Percentiles rank a stretch among this genome's conserved stretches.
Evolutionary conservation across 2,797 vertebrate genomes (phyloP).

Genomic region (Acomys russatus): DNA sequence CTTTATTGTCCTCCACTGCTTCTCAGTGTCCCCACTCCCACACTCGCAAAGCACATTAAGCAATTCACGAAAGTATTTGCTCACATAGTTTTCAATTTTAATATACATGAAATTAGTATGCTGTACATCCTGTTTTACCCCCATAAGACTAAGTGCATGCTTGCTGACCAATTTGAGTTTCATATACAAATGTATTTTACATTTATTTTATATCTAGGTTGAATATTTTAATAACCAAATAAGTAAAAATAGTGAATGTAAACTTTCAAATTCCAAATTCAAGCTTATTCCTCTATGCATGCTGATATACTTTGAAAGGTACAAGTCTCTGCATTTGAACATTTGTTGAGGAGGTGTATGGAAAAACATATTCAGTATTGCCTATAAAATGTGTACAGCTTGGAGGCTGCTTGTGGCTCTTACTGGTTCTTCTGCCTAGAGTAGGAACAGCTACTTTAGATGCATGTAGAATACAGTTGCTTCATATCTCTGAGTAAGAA

Average conservation of each 20-base stretch:
- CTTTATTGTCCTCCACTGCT: neutral
- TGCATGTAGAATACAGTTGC: neutral
- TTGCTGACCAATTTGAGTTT: neutral
- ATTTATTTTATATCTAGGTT: constrained; percentile 2
- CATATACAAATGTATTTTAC: neutral
- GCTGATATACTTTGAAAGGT: neutral
- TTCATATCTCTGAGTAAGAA: neutral
- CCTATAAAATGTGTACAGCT: neutral
- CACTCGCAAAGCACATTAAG: neutral
- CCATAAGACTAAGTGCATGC: neutral
- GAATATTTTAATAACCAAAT: neutral
- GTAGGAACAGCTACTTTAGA: neutral
- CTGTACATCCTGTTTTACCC: neutral
- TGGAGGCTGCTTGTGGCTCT: neutral
- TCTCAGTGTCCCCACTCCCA: neutral
- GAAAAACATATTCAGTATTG: neutral
- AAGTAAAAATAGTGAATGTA: neutral
- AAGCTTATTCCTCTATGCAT: neutral
- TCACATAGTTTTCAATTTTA: neutral
- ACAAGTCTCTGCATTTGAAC: neutral
- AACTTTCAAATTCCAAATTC: neutral
- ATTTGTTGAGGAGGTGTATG: neutral
- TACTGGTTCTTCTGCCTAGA: neutral
- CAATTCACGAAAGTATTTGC: constrained; percentile 29
- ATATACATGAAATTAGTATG: constrained; percentile 7